These are phyloP conservation scores for Bungarus multicinctus DNA, from an alignment of 2,113 vertebrate genomes.

Conservation along the genomic window DNA sequence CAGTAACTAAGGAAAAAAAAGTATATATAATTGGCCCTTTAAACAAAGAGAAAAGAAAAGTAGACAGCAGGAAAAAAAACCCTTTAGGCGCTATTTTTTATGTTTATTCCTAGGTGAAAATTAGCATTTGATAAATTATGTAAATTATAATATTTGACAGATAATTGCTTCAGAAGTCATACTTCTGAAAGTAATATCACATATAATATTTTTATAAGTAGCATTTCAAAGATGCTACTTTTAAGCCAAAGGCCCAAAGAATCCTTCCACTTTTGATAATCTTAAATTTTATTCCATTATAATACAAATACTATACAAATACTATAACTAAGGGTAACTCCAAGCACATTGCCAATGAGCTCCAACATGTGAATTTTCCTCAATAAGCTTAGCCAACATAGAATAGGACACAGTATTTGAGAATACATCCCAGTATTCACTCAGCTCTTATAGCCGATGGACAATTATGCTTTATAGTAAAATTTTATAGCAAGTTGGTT, in stretches of 20 bases:
- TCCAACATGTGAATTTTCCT: not conserved
- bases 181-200: not conserved
- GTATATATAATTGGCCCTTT: not conserved
- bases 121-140: not conserved
- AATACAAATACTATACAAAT: slow-evolving; percentile 1
- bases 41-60: not conserved
- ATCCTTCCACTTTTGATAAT: not conserved
- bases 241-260: not conserved
- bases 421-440: not conserved
- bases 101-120: not conserved
- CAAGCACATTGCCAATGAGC: not conserved
- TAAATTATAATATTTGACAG: slow-evolving; percentile 11
- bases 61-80: not conserved
- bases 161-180: slow-evolving; percentile 13
- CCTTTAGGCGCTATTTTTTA: not conserved
- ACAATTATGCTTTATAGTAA: slow-evolving; percentile 2
- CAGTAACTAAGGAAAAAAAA: not conserved
- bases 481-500: not conserved
- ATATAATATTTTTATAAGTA: not conserved
- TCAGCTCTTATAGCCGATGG: not conserved
- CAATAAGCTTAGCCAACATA: not conserved
- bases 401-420: not conserved
- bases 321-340: slow-evolving; percentile 4
- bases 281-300: slow-evolving; percentile 6
- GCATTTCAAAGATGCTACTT: not conserved